Evolutionary conservation across 2,797 vertebrate species (phyloP).

Genomic region (Pseudomugil tenellus): DNA sequence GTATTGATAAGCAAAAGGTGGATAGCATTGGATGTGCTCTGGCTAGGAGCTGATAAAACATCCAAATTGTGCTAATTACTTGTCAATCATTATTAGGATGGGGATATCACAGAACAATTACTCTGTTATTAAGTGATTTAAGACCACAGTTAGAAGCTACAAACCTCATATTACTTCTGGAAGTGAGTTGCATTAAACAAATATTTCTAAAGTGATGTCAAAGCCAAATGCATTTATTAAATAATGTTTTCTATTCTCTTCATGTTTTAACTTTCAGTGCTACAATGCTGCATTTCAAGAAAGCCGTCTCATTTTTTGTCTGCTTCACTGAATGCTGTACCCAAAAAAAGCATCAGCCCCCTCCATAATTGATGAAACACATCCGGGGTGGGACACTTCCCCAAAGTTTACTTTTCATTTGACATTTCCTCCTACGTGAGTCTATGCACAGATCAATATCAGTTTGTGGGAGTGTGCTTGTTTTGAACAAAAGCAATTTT

Average conservation of each 20-base stretch:
- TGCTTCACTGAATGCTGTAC: conserved; percentile 54
- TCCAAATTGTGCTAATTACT: conserved; percentile 8
- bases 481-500: conserved; percentile 9
- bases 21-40: neutral
- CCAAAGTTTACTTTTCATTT: conserved; percentile 25
- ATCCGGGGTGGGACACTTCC: conserved; percentile 14
- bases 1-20: conserved; percentile 1
- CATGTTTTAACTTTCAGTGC: conserved; percentile 50
- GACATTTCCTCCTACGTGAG: conserved; percentile 22
- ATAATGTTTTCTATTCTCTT: conserved; percentile 43
- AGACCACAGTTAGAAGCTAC: too few relatives aligned
- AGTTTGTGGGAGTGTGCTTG: neutral
- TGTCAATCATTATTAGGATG: neutral
- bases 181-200: conserved; percentile 25
- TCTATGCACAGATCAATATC: conserved; percentile 26
- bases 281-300: conserved; percentile 28
- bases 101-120: neutral
- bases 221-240: conserved; percentile 43
- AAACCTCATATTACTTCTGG: neutral
- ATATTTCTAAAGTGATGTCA: conserved; percentile 17
- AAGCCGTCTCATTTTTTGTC: conserved; percentile 50
- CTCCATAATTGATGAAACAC: conserved; percentile 70
- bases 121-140: too few relatives aligned
- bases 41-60: conserved; percentile 23
- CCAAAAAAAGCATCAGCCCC: conserved; percentile 40